Conservation (phyloP, 2,113 vertebrate genomes). For the Apeltes quadracus region DNA sequence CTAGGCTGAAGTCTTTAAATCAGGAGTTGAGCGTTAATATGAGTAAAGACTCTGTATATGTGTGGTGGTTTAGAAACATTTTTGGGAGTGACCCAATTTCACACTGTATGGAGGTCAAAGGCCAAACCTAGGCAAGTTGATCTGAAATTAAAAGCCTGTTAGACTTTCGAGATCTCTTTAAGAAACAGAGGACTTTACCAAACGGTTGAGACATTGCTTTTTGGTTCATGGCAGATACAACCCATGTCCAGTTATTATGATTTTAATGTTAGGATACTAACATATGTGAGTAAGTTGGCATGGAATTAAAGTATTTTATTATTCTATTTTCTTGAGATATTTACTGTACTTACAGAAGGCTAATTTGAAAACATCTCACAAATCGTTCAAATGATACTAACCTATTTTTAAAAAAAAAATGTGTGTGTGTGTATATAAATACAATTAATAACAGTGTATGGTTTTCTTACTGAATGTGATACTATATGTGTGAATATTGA, state of each 20-base stretch:
- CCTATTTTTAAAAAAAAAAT: too few relatives aligned
- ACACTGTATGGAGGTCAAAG: neutral
- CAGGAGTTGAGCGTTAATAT: neutral
- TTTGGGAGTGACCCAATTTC: neutral
- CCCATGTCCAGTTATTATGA: too few relatives aligned
- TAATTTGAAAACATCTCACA: neutral
- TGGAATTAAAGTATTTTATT: neutral
- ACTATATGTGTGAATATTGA: neutral
- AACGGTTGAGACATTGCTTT: neutral
- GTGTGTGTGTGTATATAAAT: too few relatives aligned
- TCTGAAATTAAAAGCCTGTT: neutral
- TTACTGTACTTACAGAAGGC: neutral
- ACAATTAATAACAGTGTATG: neutral
- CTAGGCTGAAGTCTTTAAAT: neutral
- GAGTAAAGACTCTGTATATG: neutral
- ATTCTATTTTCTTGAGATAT: neutral
- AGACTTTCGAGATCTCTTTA: neutral
- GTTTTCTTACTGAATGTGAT: neutral
- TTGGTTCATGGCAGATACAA: neutral
- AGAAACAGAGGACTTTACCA: neutral
- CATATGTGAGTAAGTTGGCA: too few relatives aligned
- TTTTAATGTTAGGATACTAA: too few relatives aligned
- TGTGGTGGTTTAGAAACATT: neutral
- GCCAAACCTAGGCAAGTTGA: neutral
- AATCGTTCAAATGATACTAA: neutral